Percentiles rank a stretch among this genome's conserved stretches.
Conservation (phyloP, 2,888 invertebrate genomes). For the Auanema sp. region DNA sequence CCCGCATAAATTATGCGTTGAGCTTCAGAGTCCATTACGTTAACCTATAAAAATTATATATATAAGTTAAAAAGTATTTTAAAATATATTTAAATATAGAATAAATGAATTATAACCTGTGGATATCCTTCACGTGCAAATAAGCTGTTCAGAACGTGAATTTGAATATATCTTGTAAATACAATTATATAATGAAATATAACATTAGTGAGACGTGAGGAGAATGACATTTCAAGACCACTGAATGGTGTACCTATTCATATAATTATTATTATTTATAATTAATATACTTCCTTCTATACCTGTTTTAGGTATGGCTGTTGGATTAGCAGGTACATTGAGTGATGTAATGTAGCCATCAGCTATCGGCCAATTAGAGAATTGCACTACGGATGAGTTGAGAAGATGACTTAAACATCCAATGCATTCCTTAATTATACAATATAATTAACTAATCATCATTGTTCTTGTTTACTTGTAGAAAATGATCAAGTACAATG, state of each 20-base stretch:
- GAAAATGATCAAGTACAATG: constrained; percentile 56
- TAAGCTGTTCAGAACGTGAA: constrained; percentile 36
- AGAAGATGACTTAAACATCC: constrained; percentile 49
- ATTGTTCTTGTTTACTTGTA: constrained; percentile 39
- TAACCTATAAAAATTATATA: constrained; percentile 28
- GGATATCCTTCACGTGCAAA: constrained; percentile 40
- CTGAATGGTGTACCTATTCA: constrained; percentile 48
- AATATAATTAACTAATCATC: not conserved
- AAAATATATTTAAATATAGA: not conserved
- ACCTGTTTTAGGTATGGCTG: constrained; percentile 52
- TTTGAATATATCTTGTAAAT: constrained; percentile 45
- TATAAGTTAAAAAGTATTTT: not conserved
- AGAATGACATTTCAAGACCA: constrained; percentile 43
- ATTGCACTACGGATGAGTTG: constrained; percentile 55
- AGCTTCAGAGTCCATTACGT: constrained; percentile 46
- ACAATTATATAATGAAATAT: constrained; percentile 49
- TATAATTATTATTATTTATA: too few relatives aligned
- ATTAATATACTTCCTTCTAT: not conserved
- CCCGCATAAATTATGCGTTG: constrained; percentile 53
- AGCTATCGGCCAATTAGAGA: constrained; percentile 60
- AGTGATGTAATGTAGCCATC: constrained; percentile 55
- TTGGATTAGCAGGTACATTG: constrained; percentile 52
- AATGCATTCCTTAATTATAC: constrained; percentile 54
- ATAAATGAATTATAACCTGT: constrained; percentile 18
- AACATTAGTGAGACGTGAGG: constrained; percentile 45